A percentile compares a stretch with the other conserved stretches of the same genome.
Evolutionary conservation across 2,113 vertebrate genomes (phyloP).

Genomic region (Oxyruncus cristatus): DNA sequence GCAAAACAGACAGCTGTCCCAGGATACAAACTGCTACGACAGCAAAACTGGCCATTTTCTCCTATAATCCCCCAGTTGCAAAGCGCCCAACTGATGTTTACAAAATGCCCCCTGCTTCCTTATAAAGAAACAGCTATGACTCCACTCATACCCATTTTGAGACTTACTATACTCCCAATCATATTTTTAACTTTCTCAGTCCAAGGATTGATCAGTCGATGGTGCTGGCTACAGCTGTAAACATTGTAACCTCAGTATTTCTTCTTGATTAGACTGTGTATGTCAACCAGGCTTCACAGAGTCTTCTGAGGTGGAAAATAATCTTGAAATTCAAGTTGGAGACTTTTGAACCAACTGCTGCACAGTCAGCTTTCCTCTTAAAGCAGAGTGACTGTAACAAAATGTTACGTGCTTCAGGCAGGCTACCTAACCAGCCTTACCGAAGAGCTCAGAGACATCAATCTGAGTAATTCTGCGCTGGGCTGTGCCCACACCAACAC

Average conservation of each 20-base stretch:
- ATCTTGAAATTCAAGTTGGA: not conserved
- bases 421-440: not conserved
- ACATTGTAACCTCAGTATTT: not conserved
- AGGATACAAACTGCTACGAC: not conserved
- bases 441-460: not conserved
- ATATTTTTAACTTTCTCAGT: not conserved
- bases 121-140: not conserved
- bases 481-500: not conserved
- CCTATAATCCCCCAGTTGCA: not conserved
- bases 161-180: not conserved
- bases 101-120: not conserved
- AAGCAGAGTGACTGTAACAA: not conserved
- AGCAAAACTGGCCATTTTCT: not conserved
- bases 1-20: not conserved
- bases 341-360: not conserved
- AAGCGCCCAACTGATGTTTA: not conserved
- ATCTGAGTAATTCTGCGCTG: not conserved
- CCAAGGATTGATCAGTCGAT: not conserved
- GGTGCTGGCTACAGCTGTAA: not conserved
- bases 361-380: not conserved
- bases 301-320: not conserved
- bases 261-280: not conserved
- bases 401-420: fast-evolving
- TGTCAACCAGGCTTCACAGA: not conserved
- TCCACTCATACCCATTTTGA: not conserved